Evolutionary conservation across 2,113 vertebrate species (phyloP), one percentile per base, ranked within the genome.

Genomic region (Acanthochromis polyacanthus): DNA sequence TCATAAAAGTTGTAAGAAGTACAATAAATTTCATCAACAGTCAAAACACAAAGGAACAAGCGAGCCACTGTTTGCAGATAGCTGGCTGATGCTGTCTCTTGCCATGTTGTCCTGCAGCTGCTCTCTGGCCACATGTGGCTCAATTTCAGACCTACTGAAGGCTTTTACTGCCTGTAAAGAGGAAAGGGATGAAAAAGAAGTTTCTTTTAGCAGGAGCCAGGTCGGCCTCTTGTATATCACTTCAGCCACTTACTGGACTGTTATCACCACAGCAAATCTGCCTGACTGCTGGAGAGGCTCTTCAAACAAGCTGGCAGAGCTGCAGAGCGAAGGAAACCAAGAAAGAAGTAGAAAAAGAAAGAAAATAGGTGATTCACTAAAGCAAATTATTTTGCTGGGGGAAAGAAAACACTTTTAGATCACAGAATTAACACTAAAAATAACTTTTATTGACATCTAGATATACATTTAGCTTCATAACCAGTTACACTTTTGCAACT

Each of bases 131-230:
- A 83, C 77, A 81, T 83, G 69, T 72, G 74, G 65, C 58, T 66
- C 23, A 62, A 78, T 81, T 68, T 86, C 51, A 63, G 63, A 17
- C 43, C 0, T 25, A 50, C 79, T 25, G 71, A 53, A 40, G 5
- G 53, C 64, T 84, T 81, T 10, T 55, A 84, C 75, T 28, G 56
- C 51, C 71, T 4, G 19, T 74, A 60, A 84, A 83, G 73, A 56
- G 48, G 56, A 61, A 76, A 10, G 10, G 28, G 64, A 74, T 65
- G 30, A 57, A 63, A 59, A 22, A 32, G 67, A 65, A 56, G 25
- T 82, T 75, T 72, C 73, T 76, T 83, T 45, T 68, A 88, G 75
- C 67, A 17, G 38, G 65, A 79, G 85, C 88, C 88, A 90, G 70
- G 58, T 88, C 32, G 0, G 58, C 57, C 25, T 8, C 55, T 45